Conservation (phyloP, 2,797 vertebrate species). For the Danio tinwini region DNA sequence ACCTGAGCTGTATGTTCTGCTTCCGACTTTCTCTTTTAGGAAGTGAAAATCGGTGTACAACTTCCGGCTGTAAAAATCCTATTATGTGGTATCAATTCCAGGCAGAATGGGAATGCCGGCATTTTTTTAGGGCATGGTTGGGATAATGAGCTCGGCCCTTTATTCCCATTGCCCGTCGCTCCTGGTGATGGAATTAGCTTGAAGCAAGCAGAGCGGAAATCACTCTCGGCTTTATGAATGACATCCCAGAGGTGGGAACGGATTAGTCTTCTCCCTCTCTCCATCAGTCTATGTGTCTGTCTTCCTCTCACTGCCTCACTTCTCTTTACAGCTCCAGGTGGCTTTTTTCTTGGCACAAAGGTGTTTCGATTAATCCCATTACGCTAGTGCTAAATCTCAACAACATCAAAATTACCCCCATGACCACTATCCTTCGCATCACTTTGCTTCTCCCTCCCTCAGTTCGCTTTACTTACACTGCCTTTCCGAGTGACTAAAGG, state of each 20-base stretch:
- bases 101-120: conserved; percentile 30
- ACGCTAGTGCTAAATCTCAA: conserved; percentile 88
- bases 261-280: conserved; percentile 80
- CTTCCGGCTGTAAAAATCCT: conserved; percentile 45
- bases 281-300: conserved; percentile 31
- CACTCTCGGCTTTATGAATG: conserved; percentile 84
- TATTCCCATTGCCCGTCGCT: conserved; percentile 62
- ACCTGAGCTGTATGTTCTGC: conserved; percentile 38
- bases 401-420: conserved; percentile 89
- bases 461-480: conserved; percentile 83
- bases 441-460: conserved; percentile 66
- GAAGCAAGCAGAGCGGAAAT: conserved; percentile 85
- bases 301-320: conserved; percentile 41
- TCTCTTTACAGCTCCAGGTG: conserved; percentile 88
- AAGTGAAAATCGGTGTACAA: background rate
- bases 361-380: conserved; percentile 94
- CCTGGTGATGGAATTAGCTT: conserved; percentile 88
- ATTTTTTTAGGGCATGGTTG: conserved; percentile 44
- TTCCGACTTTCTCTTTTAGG: conserved; percentile 7
- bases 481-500: conserved; percentile 90
- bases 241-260: conserved; percentile 90
- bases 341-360: conserved; percentile 84
- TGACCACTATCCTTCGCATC: conserved; percentile 62
- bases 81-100: conserved; percentile 35
- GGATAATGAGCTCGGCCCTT: conserved; percentile 65